Evolutionary conservation across 1,140 invertebrate genomes (phyloP), one percentile per base, ranked within the genome.

Genomic region (Physella acuta): DNA sequence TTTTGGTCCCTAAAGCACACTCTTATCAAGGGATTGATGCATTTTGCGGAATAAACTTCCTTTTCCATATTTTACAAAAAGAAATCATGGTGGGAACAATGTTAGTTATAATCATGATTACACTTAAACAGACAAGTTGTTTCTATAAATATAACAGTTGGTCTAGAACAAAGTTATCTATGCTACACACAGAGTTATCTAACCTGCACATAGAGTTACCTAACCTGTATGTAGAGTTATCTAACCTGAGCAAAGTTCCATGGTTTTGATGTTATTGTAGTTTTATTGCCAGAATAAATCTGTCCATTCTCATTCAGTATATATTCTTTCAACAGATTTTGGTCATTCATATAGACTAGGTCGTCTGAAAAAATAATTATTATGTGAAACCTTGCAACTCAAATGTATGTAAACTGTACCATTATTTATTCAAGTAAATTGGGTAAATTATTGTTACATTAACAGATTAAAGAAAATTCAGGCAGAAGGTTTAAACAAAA

Each of bases 281-380:
- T 93, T 75, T 91, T 88, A n/a, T 90, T 93, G 11, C 95, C 95
- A 64, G 92, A 88, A 89, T 91, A 97, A 78, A 97, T 94, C 16
- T 95, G 86, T 0, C 94, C 94, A 28, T 90, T 90, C 69, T 96
- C 93, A 70, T 90, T 90, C 79, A 94, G 81, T 0, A 97, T 90
- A 77, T 93, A 94, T 80, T 97, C 95, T 34, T 92, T 89, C 14
- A 92, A 86, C 76, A 90, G 87, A 37, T 89, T 89, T 28, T 92
- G 89, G 51, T 89, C 89, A 2, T 85, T 82, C 80, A 91, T 70
- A 76, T 87, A 91, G 33, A 75, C 70, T 16, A 75, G 71, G 66
- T 86, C 84, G 31, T 84, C 84, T 84, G 72, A 3, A 72, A 68
- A 39, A 24, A 2, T 26, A 51, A 62, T 60, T 17, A 61, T n/a